Evolutionary conservation across 2,113 vertebrate species (phyloP).

Genomic region (Tenebrosternarchus preto): DNA sequence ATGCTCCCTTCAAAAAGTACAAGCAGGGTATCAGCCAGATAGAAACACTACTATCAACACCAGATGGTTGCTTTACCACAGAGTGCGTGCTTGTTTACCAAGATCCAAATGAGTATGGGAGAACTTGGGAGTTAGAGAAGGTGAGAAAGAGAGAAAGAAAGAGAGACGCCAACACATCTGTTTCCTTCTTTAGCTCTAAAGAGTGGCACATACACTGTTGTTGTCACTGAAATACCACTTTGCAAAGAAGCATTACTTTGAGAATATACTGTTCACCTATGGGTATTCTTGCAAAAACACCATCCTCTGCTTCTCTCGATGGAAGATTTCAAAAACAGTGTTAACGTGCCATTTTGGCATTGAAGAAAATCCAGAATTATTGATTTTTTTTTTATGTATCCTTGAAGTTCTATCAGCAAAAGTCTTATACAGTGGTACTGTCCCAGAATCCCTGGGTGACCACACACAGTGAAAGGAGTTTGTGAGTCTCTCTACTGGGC

Average conservation of each 20-base stretch:
- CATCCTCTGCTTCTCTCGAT: background rate
- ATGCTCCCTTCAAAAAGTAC: slow-evolving; percentile 4
- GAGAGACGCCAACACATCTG: slow-evolving; percentile 32
- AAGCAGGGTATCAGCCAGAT: too few species aligned
- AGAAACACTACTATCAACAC: slow-evolving; percentile 3
- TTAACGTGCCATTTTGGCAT: slow-evolving; percentile 17
- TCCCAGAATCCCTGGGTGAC: background rate
- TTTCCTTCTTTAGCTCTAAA: slow-evolving; percentile 9
- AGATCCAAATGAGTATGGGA: background rate
- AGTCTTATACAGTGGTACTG: background rate
- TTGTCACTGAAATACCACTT: slow-evolving; percentile 37
- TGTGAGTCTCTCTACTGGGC: background rate
- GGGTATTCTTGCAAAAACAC: slow-evolving; percentile 4
- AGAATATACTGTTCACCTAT: background rate
- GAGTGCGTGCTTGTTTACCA: slow-evolving; percentile 5
- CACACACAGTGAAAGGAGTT: background rate
- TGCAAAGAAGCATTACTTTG: slow-evolving; percentile 10
- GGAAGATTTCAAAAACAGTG: slow-evolving; percentile 34
- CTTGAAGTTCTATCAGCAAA: background rate
- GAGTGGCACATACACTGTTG: slow-evolving; percentile 37
- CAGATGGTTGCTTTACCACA: slow-evolving; percentile 10
- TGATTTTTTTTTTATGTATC: background rate
- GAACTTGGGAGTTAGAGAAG: background rate
- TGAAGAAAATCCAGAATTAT: background rate
- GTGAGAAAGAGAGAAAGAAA: slow-evolving; percentile 12